Evolutionary conservation across 2,113 vertebrate genomes (phyloP), one percentile per base, ranked within the genome.

Genomic region (Chinchilla lanigera): DNA sequence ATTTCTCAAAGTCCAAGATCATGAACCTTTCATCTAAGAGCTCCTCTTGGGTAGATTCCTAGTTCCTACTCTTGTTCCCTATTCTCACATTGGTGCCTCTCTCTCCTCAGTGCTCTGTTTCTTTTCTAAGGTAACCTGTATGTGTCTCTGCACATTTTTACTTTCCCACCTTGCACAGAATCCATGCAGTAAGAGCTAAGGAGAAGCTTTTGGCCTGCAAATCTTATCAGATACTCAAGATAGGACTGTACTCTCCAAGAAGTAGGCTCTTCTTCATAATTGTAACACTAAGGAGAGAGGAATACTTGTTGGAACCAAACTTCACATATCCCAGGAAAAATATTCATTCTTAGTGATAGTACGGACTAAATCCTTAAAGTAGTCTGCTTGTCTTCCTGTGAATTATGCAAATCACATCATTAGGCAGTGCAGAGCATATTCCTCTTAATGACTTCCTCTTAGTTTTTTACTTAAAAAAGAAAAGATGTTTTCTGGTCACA

Each of bases 371-470:
- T 16, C 8, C 88, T 73, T 96, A 83, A 93, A 83, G 82, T 92
- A 93, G 65, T 22, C 60, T 95, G n/a, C 19, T 24, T 75, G 63
- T 26, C n/a, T 92, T 81, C n/a, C 67, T 69, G 78, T 90, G 81
- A 94, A 94, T 97, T 75, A 97, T 81, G 81, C 33, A 97, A 95
- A 92, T 75, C 77, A 90, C 56, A 77, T 87, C 58, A 89, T 80
- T 96, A 93, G 75, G 33, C 93, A 33, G 75, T 69, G 56, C 56
- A 67, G 24, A 73, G 13, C 7, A 58, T 38, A 75, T 60, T 58
- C 30, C 41, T 80, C 28, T 80, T 60, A 86, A 93, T 86, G 38
- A 52, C n/a, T 90, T 80, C 71, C 84, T 35, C 93, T 96, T 19
- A 56, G 19, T 71, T 67, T 35, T 24, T 24, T 61, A n/a, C n/a